Conservation (phyloP, 2,888 invertebrate species). For the Metalampra italica region DNA sequence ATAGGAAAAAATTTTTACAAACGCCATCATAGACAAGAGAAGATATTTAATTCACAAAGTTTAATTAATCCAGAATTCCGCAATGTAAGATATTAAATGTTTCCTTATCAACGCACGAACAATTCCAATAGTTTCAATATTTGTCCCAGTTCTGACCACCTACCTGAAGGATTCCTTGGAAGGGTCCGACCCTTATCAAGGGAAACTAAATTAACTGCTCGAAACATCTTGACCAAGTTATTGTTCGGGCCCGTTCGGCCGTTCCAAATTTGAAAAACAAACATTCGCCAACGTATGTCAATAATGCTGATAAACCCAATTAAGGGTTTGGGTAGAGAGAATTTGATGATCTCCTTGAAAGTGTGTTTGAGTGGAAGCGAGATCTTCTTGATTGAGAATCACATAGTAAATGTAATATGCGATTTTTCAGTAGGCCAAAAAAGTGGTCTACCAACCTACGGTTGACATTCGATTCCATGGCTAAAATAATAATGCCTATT, state of each 20-base stretch:
- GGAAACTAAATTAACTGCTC: constrained; percentile 74
- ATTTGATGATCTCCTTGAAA: background rate
- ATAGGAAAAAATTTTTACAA: too few relatives aligned
- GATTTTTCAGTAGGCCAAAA: too few relatives aligned
- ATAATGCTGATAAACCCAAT: constrained; percentile 52
- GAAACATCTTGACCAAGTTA: constrained; percentile 75
- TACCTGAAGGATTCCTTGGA: constrained; percentile 58
- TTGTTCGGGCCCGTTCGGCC: constrained; percentile 33
- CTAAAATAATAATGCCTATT: too few relatives aligned
- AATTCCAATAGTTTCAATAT: constrained; percentile 51
- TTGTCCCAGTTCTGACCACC: constrained; percentile 48
- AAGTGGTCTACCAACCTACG: too few relatives aligned
- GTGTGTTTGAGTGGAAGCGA: too few relatives aligned
- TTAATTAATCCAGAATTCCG: too few relatives aligned
- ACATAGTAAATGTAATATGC: too few relatives aligned
- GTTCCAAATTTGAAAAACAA: constrained; percentile 67
- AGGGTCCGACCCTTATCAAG: constrained; percentile 70
- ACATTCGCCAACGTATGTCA: constrained; percentile 49
- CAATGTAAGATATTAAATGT: constrained; percentile 14
- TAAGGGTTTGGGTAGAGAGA: constrained; percentile 20
- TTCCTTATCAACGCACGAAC: constrained; percentile 18
- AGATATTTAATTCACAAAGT: too few relatives aligned
- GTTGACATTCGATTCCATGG: too few relatives aligned
- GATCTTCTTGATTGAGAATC: too few relatives aligned
- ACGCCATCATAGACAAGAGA: too few relatives aligned